Evolutionary conservation across 2,113 vertebrate species (phyloP).

Genomic region (Condylura cristata): DNA sequence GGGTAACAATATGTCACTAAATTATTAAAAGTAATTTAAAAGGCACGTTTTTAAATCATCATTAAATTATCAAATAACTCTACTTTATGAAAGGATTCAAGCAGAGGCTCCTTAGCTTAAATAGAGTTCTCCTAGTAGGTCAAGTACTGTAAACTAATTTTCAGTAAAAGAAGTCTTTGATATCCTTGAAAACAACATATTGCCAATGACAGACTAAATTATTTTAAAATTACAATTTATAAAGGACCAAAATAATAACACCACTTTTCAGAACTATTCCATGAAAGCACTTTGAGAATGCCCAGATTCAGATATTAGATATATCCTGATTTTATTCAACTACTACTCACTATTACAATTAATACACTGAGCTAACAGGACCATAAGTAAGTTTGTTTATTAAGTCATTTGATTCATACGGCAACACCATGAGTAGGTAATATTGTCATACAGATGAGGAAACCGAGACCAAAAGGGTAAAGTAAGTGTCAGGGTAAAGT

Average conservation of each 20-base stretch:
- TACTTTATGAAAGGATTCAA: slow-evolving; percentile 47
- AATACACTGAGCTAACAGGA: background rate
- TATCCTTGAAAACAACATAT: slow-evolving; percentile 17
- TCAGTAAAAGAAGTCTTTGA: slow-evolving; percentile 19
- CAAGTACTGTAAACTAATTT: slow-evolving; percentile 30
- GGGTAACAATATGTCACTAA: background rate
- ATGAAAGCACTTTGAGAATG: background rate
- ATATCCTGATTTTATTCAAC: slow-evolving; percentile 4
- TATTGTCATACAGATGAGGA: slow-evolving; percentile 31
- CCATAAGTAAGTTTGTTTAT: no score
- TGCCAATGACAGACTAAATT: background rate
- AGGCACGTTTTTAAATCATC: slow-evolving; percentile 34
- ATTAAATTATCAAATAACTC: slow-evolving; percentile 48
- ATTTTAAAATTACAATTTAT: slow-evolving; percentile 46
- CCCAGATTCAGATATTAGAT: background rate
- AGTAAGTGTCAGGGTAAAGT: background rate
- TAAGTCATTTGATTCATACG: background rate
- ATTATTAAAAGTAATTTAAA: slow-evolving; percentile 37
- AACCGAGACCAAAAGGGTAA: slow-evolving; percentile 30
- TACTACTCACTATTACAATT: background rate
- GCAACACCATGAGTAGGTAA: background rate
- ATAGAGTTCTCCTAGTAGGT: background rate
- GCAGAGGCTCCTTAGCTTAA: slow-evolving; percentile 40
- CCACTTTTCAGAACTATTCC: background rate
- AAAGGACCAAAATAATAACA: slow-evolving; percentile 31